Evolutionary conservation across 1,140 invertebrate species (phyloP).

Genomic region (Cardiocondyla obscurior): DNA sequence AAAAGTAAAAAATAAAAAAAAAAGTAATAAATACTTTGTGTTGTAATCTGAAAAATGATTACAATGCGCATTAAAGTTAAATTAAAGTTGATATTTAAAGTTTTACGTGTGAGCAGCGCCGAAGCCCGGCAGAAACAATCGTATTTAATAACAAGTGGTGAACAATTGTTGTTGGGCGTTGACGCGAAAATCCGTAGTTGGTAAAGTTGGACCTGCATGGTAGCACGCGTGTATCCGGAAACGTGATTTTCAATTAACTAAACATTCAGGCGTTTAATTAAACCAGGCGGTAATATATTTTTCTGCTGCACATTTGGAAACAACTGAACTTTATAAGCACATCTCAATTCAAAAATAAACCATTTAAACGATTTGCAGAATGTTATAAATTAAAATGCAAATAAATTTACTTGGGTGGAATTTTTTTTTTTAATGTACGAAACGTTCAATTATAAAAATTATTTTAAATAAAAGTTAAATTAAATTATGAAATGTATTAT

Average conservation of each 20-base stretch:
- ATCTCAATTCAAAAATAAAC: conserved; percentile 3
- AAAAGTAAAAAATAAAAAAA: neutral
- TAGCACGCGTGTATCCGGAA: conserved; percentile 1
- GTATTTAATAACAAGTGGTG: conserved; percentile 45
- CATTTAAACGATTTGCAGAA: neutral
- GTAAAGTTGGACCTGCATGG: conserved; percentile 46
- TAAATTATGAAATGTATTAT: neutral
- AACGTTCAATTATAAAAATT: neutral
- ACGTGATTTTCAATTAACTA: conserved; percentile 52
- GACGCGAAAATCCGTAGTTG: conserved; percentile 32
- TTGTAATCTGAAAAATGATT: conserved; percentile 4
- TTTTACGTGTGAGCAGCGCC: conserved; percentile 1
- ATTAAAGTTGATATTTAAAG: conserved; percentile 27
- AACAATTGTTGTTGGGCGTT: conserved; percentile 45
- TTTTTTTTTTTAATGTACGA: neutral
- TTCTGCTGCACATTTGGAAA: neutral
- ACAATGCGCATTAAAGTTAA: neutral
- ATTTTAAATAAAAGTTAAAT: neutral
- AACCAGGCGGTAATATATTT: conserved; percentile 19
- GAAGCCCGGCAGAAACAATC: conserved; percentile 30
- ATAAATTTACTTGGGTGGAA: neutral
- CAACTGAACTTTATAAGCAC: neutral
- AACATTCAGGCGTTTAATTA: conserved; percentile 36
- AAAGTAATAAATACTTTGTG: neutral
- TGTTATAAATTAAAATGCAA: neutral